phyloP scores from a whole-genome alignment of 2,888 invertebrate species.

The Athalia cordata region DNA sequence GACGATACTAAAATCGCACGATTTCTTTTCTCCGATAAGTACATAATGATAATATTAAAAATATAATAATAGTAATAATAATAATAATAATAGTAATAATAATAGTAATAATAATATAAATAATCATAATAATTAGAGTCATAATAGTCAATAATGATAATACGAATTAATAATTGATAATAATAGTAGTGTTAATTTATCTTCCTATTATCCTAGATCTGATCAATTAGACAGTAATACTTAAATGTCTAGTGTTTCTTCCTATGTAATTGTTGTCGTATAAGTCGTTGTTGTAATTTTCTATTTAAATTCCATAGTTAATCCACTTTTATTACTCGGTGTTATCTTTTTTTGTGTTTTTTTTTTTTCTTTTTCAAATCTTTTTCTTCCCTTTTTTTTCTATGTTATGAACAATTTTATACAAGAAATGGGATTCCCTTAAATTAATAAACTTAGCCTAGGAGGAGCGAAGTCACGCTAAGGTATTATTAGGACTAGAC shows the following conservation, averaged over 20 bases:
- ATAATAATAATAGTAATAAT: constrained; percentile 15
- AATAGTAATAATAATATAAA: constrained; percentile 59
- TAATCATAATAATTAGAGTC: constrained; percentile 56
- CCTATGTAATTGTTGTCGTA: constrained; percentile 36
- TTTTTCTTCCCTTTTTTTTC: constrained; percentile 35
- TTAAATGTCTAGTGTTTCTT: constrained; percentile 50
- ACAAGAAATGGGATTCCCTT: constrained; percentile 25
- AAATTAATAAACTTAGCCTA: constrained; percentile 34
- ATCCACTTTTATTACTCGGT: constrained; percentile 24
- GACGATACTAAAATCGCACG: not conserved
- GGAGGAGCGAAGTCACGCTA: constrained; percentile 50
- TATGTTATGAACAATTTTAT: constrained; percentile 28
- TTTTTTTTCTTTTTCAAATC: constrained; percentile 48
- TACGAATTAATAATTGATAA: constrained; percentile 58
- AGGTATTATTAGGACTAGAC: constrained; percentile 70
- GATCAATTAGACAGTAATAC: constrained; percentile 57
- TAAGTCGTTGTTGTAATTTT: constrained; percentile 34
- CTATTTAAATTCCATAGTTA: constrained; percentile 51
- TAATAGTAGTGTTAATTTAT: constrained; percentile 60
- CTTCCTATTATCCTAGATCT: constrained; percentile 57
- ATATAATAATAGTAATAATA: constrained; percentile 62
- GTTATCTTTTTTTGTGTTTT: constrained; percentile 49
- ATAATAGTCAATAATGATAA: constrained; percentile 47
- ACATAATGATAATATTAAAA: constrained; percentile 52
- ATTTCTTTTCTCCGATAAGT: not conserved